Conservation (phyloP, 2,797 vertebrate genomes). For the Ctenosaura bakeri region DNA sequence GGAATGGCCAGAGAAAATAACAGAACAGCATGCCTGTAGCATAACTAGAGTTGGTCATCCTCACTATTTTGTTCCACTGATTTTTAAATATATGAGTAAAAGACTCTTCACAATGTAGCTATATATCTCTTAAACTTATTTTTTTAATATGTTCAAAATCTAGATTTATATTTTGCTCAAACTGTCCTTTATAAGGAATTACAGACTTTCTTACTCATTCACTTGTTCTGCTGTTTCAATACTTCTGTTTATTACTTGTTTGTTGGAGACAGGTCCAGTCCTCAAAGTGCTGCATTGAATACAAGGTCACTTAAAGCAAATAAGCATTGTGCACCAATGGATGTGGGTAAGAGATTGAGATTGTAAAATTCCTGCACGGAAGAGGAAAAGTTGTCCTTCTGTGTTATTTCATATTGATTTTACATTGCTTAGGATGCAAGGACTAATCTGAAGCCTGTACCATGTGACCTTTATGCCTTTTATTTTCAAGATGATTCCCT, state of each 20-base stretch:
- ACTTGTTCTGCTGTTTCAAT: not conserved
- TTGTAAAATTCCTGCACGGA: constrained; percentile 15
- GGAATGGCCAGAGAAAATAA: not conserved
- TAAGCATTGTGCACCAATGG: constrained; percentile 9
- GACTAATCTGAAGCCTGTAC: constrained; percentile 16
- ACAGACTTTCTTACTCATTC: not conserved
- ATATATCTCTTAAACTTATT: constrained; percentile 29
- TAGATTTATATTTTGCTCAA: not conserved
- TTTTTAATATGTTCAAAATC: not conserved
- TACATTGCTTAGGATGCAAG: constrained; percentile 34
- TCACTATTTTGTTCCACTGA: not conserved
- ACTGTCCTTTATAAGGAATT: not conserved
- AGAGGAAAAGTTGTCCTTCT: constrained; percentile 15
- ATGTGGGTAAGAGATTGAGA: not conserved
- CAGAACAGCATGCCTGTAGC: not conserved
- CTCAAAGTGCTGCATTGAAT: not conserved
- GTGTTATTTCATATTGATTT: constrained; percentile 41
- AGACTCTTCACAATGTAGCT: not conserved
- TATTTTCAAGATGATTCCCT: not conserved
- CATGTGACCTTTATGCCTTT: constrained; percentile 9
- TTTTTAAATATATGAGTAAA: constrained; percentile 17
- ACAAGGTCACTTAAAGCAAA: constrained; percentile 43
- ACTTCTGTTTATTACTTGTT: constrained; percentile 31
- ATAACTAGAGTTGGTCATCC: not conserved
- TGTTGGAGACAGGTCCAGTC: not conserved